A percentile compares a stretch with the other conserved stretches of the same genome.
phyloP scores from a whole-genome alignment of 2,113 vertebrate species.

The Gallinago paraguaiae region DNA sequence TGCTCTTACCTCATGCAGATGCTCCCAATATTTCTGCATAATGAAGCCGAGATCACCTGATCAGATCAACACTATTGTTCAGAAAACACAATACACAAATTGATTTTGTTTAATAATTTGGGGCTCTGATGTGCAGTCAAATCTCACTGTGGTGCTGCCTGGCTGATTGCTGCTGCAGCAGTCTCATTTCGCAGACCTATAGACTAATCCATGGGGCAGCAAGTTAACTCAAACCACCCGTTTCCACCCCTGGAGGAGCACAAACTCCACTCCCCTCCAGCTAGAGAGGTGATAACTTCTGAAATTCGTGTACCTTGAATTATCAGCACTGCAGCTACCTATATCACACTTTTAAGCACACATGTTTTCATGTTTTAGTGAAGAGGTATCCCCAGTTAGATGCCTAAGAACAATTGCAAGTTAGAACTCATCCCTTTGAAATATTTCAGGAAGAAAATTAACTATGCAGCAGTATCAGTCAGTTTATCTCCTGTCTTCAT shows the following conservation, averaged over 20 bases:
- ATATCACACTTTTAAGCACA: background rate
- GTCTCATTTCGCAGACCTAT: background rate
- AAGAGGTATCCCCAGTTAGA: background rate
- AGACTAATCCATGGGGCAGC: background rate
- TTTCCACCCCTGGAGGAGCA: background rate
- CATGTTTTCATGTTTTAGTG: background rate
- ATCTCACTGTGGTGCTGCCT: background rate
- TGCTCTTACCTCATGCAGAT: background rate
- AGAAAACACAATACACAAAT: background rate
- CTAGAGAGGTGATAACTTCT: background rate
- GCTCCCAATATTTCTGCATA: background rate
- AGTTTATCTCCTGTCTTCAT: background rate
- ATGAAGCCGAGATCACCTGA: accelerated
- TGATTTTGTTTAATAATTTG: background rate
- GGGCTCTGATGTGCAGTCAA: background rate
- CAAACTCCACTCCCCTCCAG: background rate
- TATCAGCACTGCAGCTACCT: accelerated
- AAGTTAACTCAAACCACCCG: background rate
- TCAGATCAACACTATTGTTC: background rate
- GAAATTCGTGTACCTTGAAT: background rate
- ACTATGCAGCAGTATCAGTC: background rate
- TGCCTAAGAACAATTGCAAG: background rate
- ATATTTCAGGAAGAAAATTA: background rate
- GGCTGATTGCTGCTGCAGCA: background rate
- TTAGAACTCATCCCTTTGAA: background rate